Percentiles rank a stretch among this genome's conserved stretches.
Evolutionary conservation across 2,113 vertebrate genomes (phyloP).

Genomic region (Hystrix cristata): DNA sequence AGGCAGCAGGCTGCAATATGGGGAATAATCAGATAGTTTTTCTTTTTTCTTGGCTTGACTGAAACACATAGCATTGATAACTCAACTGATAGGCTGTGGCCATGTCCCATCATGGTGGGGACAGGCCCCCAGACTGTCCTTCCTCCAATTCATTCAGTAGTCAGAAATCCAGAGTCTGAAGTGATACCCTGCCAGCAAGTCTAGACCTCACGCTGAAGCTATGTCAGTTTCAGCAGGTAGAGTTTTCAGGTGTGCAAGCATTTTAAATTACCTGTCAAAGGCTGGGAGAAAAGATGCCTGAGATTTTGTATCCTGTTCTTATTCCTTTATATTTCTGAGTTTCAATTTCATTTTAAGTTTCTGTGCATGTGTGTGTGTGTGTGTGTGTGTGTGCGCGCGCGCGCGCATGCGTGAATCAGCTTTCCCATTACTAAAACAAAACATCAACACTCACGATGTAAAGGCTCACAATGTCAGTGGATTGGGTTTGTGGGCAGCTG

Average conservation of each 20-base stretch:
- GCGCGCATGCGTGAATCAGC: neutral
- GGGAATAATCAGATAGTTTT: neutral
- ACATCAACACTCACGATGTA: neutral
- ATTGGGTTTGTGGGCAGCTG: neutral
- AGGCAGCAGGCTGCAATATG: constrained; percentile 21
- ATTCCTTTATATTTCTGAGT: neutral
- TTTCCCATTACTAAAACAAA: neutral
- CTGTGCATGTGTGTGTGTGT: neutral
- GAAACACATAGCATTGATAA: neutral
- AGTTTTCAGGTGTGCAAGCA: neutral
- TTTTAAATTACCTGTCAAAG: neutral
- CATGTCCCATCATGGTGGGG: neutral
- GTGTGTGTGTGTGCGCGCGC: neutral
- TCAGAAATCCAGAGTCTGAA: neutral
- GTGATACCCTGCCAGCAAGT: neutral
- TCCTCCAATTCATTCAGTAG: neutral
- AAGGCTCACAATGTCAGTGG: neutral
- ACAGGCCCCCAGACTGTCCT: neutral
- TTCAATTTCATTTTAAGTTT: neutral
- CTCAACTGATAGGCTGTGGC: neutral
- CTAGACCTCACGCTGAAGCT: neutral
- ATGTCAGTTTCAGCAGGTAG: neutral
- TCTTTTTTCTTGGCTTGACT: neutral
- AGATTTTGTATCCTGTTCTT: neutral
- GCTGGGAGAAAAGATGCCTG: neutral